Evolutionary conservation across 2,888 invertebrate species (phyloP), one percentile per base, ranked within the genome.

Genomic region (Metallyticus violacea): DNA sequence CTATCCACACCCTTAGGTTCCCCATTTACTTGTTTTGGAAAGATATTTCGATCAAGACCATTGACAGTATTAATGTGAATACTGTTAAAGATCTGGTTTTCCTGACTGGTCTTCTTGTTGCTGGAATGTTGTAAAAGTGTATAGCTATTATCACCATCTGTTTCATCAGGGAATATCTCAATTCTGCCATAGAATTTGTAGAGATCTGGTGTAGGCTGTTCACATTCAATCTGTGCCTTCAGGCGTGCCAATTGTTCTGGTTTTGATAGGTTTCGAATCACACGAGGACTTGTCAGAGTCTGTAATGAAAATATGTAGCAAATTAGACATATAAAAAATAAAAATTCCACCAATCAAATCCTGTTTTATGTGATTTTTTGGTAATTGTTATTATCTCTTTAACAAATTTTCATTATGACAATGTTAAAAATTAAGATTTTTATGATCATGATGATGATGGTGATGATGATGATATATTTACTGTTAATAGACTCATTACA

Each of bases 151-250:
- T 26, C 26, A 26, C 15, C 26, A 76, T 40, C 25, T 62, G 77
- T 27, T 29, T 86, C 79, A 27, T 30, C 81, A 28, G 78, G 86
- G 30, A 86, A 62, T 30, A 93, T 91, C 84, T 91, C 91, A 26
- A 95, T 91, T 79, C 94, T 93, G 0, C 97, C 97, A 89, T 95
- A 94, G 91, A 97, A 97, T 22, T 94, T 94, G 91, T 97, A 97
- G 30, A 97, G 92, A 91, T 97, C 96, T 3, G 96, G 93, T 87
- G 94, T 93, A 0, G 97, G 95, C 89, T 94, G 93, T 88, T 97
- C 96, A 88, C 96, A 96, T 89, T 96, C 96, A 79, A 97, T 94
- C 0, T 93, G 91, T 88, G 95, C 94, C 77, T 90, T 89, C 5
- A 92, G 88, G 0, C 88, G 87, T 5, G 88, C 87, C 82, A 93